phyloP scores from a whole-genome alignment of 2,113 vertebrate species.

The Hemiprocne comata region DNA sequence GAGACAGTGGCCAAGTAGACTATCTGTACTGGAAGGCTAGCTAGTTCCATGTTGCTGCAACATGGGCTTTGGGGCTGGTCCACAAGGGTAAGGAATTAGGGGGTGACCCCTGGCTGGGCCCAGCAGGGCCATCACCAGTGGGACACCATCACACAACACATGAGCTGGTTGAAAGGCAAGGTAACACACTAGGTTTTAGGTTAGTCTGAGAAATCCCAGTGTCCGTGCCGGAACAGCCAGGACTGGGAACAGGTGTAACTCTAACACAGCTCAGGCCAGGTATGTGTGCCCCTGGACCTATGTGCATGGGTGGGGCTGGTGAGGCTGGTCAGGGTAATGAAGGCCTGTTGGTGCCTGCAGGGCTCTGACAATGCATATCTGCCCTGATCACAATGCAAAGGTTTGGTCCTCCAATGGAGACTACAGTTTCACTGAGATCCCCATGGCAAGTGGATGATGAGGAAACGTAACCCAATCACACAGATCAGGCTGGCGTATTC shows the following conservation, averaged over 20 bases:
- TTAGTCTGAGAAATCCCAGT: not conserved
- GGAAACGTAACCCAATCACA: not conserved
- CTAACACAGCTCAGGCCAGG: not conserved
- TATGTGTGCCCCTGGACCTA: not conserved
- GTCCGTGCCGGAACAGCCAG: not conserved
- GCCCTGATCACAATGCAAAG: rapidly evolving
- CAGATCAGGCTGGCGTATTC: not conserved
- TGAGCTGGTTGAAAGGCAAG: not conserved
- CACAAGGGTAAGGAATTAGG: rapidly evolving
- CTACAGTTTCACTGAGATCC: not conserved
- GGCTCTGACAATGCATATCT: not conserved
- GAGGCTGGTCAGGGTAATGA: not conserved
- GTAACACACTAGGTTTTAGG: not conserved
- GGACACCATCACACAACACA: not conserved
- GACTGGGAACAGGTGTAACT: not conserved
- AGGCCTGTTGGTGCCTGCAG: not conserved
- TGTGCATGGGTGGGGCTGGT: rapidly evolving
- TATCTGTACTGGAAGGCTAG: not conserved
- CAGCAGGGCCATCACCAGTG: not conserved
- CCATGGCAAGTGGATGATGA: not conserved
- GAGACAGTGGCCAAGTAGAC: not conserved
- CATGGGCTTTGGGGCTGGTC: not conserved
- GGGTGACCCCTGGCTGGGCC: rapidly evolving
- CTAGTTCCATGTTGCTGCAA: not conserved
- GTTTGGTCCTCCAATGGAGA: not conserved